Percentiles rank a stretch among this genome's conserved stretches.
phyloP scores from a whole-genome alignment of 2,888 invertebrate genomes.

The Aproaerema taeniolella region DNA sequence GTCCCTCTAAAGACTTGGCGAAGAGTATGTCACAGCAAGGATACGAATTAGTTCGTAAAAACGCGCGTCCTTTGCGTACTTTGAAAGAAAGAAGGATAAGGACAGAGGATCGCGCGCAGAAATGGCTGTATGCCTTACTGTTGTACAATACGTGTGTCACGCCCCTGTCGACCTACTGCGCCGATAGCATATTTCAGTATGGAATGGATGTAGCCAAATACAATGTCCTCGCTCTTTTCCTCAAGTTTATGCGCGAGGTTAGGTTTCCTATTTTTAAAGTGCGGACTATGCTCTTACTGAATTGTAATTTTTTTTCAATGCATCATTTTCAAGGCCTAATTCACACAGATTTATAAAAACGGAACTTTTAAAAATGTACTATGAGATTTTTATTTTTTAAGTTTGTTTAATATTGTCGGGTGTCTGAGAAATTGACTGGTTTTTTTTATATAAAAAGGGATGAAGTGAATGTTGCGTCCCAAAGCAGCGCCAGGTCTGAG shows the following conservation, averaged over 20 bases:
- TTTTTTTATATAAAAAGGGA: too few relatives aligned
- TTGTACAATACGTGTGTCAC: constrained; percentile 62
- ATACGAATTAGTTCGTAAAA: constrained; percentile 9
- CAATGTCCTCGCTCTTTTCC: constrained; percentile 46
- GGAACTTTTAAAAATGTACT: too few relatives aligned
- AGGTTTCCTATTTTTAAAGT: constrained; percentile 20
- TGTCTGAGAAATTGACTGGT: too few relatives aligned
- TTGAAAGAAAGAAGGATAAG: constrained; percentile 25
- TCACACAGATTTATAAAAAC: too few relatives aligned
- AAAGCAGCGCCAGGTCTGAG: too few relatives aligned
- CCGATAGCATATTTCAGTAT: constrained; percentile 54
- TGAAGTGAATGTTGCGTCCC: too few relatives aligned
- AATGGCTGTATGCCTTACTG: constrained; percentile 63
- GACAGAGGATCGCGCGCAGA: constrained; percentile 35
- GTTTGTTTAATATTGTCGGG: too few relatives aligned
- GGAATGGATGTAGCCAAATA: constrained; percentile 65
- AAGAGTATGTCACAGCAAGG: constrained; percentile 9
- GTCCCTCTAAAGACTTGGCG: too few relatives aligned
- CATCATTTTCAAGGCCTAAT: too few relatives aligned
- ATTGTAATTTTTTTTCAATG: too few relatives aligned
- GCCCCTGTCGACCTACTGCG: constrained; percentile 63
- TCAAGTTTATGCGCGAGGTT: constrained; percentile 60
- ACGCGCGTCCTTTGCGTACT: constrained; percentile 24
- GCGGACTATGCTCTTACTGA: constrained; percentile 66
- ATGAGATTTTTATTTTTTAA: too few relatives aligned